These are phyloP conservation scores for Papilio demoleus DNA, from an alignment of 2,888 invertebrate genomes.

Conservation along the genomic window DNA sequence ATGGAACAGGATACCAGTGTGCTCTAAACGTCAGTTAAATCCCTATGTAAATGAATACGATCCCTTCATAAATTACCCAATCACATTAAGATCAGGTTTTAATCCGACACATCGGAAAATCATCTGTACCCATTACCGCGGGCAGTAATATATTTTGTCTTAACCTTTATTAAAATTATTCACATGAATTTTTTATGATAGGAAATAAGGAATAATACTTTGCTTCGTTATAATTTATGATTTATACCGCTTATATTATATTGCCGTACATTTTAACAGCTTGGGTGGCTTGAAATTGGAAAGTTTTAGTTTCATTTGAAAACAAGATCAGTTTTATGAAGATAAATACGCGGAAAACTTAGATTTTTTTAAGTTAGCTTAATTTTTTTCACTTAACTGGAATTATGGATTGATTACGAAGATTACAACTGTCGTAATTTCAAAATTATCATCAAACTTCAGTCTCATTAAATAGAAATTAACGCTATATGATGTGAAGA, in stretches of 20 bases:
- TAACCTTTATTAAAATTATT: constrained; percentile 68
- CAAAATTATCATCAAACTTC: too few species aligned
- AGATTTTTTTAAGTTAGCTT: too few species aligned
- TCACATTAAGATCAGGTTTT: constrained; percentile 62
- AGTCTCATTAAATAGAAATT: too few species aligned
- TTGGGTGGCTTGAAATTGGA: constrained; percentile 66
- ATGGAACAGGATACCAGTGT: constrained; percentile 34
- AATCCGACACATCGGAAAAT: constrained; percentile 50
- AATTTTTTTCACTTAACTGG: background rate
- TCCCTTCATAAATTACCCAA: constrained; percentile 69
- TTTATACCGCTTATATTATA: constrained; percentile 56
- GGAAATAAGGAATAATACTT: constrained; percentile 63
- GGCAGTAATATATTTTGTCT: constrained; percentile 66
- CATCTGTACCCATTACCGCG: constrained; percentile 32
- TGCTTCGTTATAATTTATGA: constrained; percentile 72
- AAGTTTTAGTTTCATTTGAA: constrained; percentile 10
- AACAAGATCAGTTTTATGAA: background rate
- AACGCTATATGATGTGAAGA: constrained; percentile 57
- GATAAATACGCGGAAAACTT: too few species aligned
- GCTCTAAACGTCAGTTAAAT: constrained; percentile 32
- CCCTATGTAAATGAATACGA: constrained; percentile 64
- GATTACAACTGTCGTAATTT: too few species aligned
- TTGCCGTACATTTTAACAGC: constrained; percentile 63
- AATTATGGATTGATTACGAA: background rate
- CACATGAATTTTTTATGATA: constrained; percentile 64